A percentile compares a stretch with the other conserved stretches of the same genome.
phyloP scores from a whole-genome alignment of 1,140 invertebrate species.

The Heliothis subflexa region DNA sequence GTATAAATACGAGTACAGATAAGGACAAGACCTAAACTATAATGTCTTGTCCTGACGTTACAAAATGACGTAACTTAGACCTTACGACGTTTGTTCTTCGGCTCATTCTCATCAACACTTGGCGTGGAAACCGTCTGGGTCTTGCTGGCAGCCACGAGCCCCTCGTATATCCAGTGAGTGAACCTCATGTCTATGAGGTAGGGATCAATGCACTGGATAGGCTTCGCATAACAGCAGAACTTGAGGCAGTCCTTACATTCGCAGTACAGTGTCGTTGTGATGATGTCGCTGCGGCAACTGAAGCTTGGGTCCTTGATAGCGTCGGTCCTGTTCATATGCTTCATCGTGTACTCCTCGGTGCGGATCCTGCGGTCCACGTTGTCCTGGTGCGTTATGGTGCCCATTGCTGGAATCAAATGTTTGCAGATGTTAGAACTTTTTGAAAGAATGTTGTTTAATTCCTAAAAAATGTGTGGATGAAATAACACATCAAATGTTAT shows the following conservation, averaged over 20 bases:
- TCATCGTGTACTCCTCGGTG: conserved; percentile 12
- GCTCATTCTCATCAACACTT: not conserved
- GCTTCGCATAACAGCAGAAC: not conserved
- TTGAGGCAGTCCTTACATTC: conserved; percentile 7
- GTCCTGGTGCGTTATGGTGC: not conserved
- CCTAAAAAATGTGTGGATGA: too few relatives aligned
- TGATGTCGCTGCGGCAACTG: conserved; percentile 7
- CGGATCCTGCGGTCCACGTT: not conserved
- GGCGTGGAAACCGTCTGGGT: not conserved
- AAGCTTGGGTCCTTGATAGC: not conserved
- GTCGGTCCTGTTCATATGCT: not conserved
- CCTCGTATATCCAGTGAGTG: not conserved
- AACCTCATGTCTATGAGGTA: conserved; percentile 16
- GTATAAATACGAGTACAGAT: too few relatives aligned
- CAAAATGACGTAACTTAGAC: not conserved
- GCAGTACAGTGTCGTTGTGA: not conserved
- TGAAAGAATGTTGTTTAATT: too few relatives aligned
- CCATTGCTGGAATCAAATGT: conserved; percentile 3
- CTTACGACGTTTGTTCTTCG: not conserved
- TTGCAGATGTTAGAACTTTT: not conserved
- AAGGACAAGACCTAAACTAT: too few relatives aligned
- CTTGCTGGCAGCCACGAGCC: not conserved
- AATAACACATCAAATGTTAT: too few relatives aligned
- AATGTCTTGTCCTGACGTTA: not conserved
- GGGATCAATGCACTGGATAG: not conserved